Percentiles rank a stretch among this genome's conserved stretches.
These are phyloP conservation scores for Crotalus horridus DNA, from an alignment of 2,113 vertebrate genomes.

Conservation along the genomic window DNA sequence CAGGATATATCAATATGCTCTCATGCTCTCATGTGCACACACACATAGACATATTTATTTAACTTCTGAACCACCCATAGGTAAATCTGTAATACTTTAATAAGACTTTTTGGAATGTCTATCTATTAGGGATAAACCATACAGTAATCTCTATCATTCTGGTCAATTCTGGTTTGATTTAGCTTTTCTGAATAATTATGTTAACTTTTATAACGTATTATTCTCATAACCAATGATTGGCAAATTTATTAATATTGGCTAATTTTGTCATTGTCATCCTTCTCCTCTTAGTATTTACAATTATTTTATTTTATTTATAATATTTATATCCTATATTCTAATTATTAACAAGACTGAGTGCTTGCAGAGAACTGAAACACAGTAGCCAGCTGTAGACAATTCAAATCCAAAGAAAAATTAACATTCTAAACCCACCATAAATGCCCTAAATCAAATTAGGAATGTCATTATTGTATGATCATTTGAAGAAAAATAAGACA, in stretches of 20 bases:
- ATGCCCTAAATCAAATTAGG: neutral
- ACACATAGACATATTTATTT: neutral
- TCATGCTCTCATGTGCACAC: conserved; percentile 4
- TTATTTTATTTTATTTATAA: neutral
- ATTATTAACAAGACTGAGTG: neutral
- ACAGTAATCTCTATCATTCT: neutral
- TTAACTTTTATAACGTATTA: neutral
- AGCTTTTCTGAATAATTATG: neutral
- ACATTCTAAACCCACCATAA: neutral
- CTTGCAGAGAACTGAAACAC: neutral
- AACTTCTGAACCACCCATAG: neutral
- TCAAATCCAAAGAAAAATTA: neutral
- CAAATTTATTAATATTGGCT: neutral
- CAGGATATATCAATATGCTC: conserved; percentile 40
- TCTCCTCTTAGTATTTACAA: neutral
- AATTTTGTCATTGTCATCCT: neutral
- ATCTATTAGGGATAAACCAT: neutral
- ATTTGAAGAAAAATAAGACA: neutral
- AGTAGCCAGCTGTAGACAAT: neutral
- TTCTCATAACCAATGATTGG: neutral
- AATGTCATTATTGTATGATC: neutral
- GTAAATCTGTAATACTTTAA: neutral
- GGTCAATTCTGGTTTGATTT: neutral
- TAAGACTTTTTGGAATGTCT: conserved; percentile 6
- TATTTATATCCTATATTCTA: neutral